A percentile compares a stretch with the other conserved stretches of the same genome.
Conservation (phyloP, 2,888 invertebrate species). For the Ichneumoninae sp. region DNA sequence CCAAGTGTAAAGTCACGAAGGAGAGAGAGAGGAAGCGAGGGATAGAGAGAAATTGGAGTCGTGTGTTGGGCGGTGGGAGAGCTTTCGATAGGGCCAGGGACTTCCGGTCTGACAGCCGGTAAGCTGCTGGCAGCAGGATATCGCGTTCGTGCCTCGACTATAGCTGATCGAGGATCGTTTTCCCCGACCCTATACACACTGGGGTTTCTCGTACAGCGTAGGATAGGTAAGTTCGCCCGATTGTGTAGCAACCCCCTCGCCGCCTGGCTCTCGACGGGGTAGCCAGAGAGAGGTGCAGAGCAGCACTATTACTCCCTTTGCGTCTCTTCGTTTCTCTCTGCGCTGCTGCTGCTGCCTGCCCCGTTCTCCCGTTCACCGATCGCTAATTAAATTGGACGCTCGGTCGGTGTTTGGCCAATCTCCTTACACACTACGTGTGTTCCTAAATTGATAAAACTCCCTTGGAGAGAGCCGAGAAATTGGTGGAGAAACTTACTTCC, state of each 20-base stretch:
- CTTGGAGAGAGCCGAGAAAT: constrained; percentile 56
- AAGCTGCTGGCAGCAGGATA: constrained; percentile 62
- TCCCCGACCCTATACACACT: constrained; percentile 45
- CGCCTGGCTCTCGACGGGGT: constrained; percentile 23
- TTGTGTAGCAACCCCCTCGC: constrained; percentile 46
- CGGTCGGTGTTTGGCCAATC: constrained; percentile 65
- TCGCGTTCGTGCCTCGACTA: constrained; percentile 63
- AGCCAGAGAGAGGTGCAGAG: constrained; percentile 31
- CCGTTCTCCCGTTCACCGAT: constrained; percentile 62
- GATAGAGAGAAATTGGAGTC: neutral
- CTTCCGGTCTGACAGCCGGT: constrained; percentile 60
- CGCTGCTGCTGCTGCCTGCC: constrained; percentile 17
- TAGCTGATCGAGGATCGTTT: constrained; percentile 64
- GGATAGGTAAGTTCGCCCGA: constrained; percentile 48
- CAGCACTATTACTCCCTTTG: constrained; percentile 20
- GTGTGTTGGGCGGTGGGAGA: constrained; percentile 2
- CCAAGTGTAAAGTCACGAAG: constrained; percentile 44
- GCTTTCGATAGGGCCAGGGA: constrained; percentile 28
- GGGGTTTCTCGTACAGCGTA: constrained; percentile 38
- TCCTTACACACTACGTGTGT: constrained; percentile 68
- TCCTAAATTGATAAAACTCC: constrained; percentile 68
- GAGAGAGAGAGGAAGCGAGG: constrained; percentile 12
- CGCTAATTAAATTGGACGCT: constrained; percentile 69
- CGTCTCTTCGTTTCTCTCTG: constrained; percentile 21
- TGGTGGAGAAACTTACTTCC: constrained; percentile 47